These are phyloP conservation scores for Hyaena hyaena DNA, from an alignment of 2,113 vertebrate genomes.

Conservation along the genomic window DNA sequence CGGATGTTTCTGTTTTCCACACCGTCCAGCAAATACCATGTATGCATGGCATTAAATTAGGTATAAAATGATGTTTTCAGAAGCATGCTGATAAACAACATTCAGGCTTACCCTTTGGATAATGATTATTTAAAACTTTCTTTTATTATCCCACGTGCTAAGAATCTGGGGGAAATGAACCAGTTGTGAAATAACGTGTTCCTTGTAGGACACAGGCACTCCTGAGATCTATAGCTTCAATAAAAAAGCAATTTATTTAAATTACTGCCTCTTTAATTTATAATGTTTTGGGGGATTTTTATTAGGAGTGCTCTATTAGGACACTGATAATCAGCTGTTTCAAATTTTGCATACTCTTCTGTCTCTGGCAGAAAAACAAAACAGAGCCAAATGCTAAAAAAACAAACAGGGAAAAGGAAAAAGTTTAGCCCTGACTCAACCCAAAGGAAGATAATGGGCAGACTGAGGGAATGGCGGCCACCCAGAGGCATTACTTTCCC, in stretches of 20 bases:
- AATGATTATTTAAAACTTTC: conserved; percentile 63
- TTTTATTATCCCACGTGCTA: conserved; percentile 50
- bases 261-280: conserved; percentile 65
- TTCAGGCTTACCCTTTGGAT: conserved; percentile 24
- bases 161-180: conserved; percentile 41
- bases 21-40: conserved; percentile 38
- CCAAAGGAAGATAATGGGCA: not conserved
- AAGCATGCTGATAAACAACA: not conserved
- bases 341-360: conserved; percentile 71
- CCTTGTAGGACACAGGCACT: conserved; percentile 45
- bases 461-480: rapidly evolving
- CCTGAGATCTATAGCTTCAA: conserved; percentile 68
- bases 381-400: not conserved
- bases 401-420: conserved; percentile 39
- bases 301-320: conserved; percentile 17
- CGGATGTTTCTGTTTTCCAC: conserved; percentile 1
- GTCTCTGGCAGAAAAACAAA: conserved; percentile 58
- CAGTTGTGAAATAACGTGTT: conserved; percentile 40
- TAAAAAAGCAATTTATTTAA: conserved; percentile 72
- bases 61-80: conserved; percentile 32
- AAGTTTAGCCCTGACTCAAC: conserved; percentile 47
- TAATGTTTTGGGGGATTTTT: conserved; percentile 62
- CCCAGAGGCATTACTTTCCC: not conserved
- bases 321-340: conserved; percentile 43
- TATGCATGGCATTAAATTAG: not conserved